Conservation (phyloP, 2,113 vertebrate genomes). For the Brachionichthys hirsutus region DNA sequence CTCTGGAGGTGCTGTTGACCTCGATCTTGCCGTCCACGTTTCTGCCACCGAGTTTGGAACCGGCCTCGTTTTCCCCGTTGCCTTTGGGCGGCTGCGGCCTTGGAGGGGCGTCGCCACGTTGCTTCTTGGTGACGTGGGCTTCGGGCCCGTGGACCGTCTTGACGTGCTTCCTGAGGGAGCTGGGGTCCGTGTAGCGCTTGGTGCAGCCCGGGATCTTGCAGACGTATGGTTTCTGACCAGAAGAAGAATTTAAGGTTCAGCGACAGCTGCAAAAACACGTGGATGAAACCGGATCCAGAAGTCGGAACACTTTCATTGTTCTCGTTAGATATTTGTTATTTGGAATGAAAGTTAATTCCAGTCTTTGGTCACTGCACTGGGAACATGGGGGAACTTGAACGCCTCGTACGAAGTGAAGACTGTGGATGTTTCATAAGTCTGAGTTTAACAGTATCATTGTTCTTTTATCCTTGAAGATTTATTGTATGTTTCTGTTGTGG, state of each 20-base stretch:
- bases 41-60: constrained; percentile 75
- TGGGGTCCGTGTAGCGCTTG: constrained; percentile 97
- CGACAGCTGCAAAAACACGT: no score
- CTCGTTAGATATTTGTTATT: no score
- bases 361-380: no score
- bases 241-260: background rate
- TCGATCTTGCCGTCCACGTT: constrained; percentile 77
- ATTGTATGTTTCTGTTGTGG: no score
- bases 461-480: no score
- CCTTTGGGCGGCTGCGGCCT: constrained; percentile 83
- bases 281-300: no score
- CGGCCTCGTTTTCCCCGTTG: constrained; percentile 85
- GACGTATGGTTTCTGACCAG: constrained; percentile 92
- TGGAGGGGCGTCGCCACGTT: constrained; percentile 83
- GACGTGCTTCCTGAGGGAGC: constrained; percentile 96
- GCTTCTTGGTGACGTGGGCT: constrained; percentile 96
- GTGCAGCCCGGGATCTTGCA: constrained; percentile 97
- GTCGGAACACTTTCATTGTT: no score
- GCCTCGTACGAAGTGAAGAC: no score
- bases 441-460: no score
- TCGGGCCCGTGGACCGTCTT: constrained; percentile 97
- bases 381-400: no score
- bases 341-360: no score
- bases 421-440: no score
- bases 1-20: constrained; percentile 82